phyloP scores from a whole-genome alignment of 2,888 invertebrate genomes.

The Papilio protenor region DNA sequence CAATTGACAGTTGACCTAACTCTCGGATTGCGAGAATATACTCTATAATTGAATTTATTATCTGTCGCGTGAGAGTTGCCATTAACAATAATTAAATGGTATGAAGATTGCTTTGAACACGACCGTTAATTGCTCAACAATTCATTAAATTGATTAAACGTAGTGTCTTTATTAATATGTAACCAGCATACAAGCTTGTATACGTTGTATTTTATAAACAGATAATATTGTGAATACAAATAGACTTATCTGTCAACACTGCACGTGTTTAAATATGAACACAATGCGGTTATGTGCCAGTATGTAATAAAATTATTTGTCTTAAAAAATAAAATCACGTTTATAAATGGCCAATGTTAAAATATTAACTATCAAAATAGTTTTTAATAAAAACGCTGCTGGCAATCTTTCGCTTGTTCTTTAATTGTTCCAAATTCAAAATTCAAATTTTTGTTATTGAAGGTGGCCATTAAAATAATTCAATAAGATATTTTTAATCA shows the following conservation, averaged over 20 bases:
- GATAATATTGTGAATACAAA: constrained; percentile 20
- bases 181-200: neutral
- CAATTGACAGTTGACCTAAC: constrained; percentile 56
- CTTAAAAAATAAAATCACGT: neutral
- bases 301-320: neutral
- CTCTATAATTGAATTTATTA: constrained; percentile 39
- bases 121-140: neutral
- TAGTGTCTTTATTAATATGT: neutral
- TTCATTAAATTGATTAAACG: neutral
- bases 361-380: neutral
- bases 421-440: neutral
- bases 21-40: constrained; percentile 30
- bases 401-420: neutral
- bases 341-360: neutral
- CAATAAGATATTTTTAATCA: neutral
- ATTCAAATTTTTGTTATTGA: neutral
- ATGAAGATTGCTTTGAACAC: neutral
- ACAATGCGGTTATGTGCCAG: constrained; percentile 2
- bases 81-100: neutral
- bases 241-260: constrained; percentile 15
- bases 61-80: constrained; percentile 21
- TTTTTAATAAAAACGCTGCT: neutral
- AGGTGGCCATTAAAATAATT: neutral
- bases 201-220: neutral
- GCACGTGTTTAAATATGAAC: constrained; percentile 2